Base-by-base conservation (phyloP, 2,888 invertebrate genomes). In the Machimus atricapillus region DNA sequence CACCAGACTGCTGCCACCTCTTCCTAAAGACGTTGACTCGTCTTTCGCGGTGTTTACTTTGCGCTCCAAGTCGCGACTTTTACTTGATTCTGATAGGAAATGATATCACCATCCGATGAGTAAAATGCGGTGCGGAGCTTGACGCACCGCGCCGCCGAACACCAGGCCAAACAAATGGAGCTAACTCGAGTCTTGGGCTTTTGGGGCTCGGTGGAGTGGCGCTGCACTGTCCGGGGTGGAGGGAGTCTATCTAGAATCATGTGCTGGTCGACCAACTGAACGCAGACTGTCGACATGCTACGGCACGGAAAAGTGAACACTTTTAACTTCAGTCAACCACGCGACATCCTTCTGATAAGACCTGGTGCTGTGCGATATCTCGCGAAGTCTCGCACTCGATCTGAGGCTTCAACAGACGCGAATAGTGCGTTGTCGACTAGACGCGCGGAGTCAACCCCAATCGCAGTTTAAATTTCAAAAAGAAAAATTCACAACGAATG, bases 271-370 rank as follows among this genome's bases (percentile, higher is more conserved):
- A 66, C 31, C 56, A 66, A 34, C 46, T 52, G 52, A 52, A 52
- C 46, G 58, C 34, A 86, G 73, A 52, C 19, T 46, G n/a, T 81
- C 27, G 46, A 52, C 37, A 81, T 31, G 66, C 43, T 40, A 31
- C 16, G 40, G 34, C 9, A 34, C 74, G 34, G 66, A 77, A 77
- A 34, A 37, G 77, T 76, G 78, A 85, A 52, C 66, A 85, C 85
- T 85, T 85, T 78, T 82, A 85, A 89, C 89, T 89, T 90, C 87
- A 90, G 90, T 90, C 88, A 86, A 89, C 88, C 89, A 89, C 90
- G 90, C 90, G 89, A 89, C 89, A 89, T 90, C 89, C 89, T 89
- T 87, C 89, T 88, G 89, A 88, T 87, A 89, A 89, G 89, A 89
- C 87, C 89, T 85, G 73, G 73, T 82, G 5, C 58, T 43, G 23